Conservation (phyloP, 2,888 invertebrate genomes). For the Alloscopus bannaensis region DNA sequence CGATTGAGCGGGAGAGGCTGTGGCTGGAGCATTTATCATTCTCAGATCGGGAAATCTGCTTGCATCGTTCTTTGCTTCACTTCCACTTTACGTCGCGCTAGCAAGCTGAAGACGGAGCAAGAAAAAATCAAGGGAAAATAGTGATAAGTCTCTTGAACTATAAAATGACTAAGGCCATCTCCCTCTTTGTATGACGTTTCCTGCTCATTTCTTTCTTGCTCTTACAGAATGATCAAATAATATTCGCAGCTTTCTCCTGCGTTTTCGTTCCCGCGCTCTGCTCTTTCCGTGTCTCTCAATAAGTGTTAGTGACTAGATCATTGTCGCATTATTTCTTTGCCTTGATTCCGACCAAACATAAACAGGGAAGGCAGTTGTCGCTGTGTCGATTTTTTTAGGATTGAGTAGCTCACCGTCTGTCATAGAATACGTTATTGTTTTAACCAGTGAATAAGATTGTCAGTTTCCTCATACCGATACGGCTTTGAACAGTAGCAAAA, state of each 20-base stretch:
- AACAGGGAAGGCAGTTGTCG: too few species aligned
- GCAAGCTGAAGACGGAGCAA: conserved; percentile 21
- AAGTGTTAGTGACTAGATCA: conserved; percentile 33
- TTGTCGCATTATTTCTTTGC: conserved; percentile 54
- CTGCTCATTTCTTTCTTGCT: conserved; percentile 41
- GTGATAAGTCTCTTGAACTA: conserved; percentile 62
- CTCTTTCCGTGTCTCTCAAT: conserved; percentile 11
- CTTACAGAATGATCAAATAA: conserved; percentile 42
- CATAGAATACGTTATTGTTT: too few species aligned
- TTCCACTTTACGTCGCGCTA: conserved; percentile 52
- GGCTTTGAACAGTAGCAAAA: too few species aligned
- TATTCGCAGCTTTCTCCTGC: conserved; percentile 13
- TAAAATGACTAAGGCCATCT: conserved; percentile 60
- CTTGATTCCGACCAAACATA: too few species aligned
- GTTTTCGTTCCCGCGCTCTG: too few species aligned
- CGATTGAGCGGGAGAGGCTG: conserved; percentile 64
- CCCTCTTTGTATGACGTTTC: conserved; percentile 43
- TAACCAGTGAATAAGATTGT: too few species aligned
- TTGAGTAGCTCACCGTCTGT: too few species aligned
- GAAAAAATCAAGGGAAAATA: conserved; percentile 44
- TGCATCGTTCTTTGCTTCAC: conserved; percentile 64
- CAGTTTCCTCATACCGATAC: too few species aligned
- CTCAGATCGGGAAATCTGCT: conserved; percentile 69
- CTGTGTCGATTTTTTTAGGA: too few species aligned
- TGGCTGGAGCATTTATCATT: conserved; percentile 69